phyloP scores from a whole-genome alignment of 2,113 vertebrate genomes.

The Scatophagus argus region DNA sequence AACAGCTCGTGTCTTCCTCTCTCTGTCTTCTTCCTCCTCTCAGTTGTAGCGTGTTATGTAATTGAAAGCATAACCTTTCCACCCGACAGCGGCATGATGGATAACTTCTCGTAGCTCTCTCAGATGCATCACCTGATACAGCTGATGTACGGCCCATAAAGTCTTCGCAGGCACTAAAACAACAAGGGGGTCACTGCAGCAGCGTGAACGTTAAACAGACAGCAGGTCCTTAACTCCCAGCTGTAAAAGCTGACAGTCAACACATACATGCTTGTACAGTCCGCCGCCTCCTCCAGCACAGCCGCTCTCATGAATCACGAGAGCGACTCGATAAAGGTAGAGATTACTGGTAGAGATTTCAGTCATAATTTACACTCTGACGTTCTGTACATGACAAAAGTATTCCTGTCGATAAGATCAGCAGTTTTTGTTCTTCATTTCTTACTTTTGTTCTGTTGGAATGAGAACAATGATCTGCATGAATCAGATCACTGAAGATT shows the following conservation, averaged over 20 bases:
- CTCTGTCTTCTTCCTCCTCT: neutral
- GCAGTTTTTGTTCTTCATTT: too few relatives aligned
- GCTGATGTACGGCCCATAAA: slow-evolving; percentile 62
- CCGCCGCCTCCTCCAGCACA: neutral
- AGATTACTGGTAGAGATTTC: neutral
- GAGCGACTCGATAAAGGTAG: neutral
- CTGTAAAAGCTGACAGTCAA: slow-evolving; percentile 59
- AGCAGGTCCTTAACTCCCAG: slow-evolving; percentile 52
- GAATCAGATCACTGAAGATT: too few relatives aligned
- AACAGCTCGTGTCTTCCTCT: neutral
- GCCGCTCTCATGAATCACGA: slow-evolving; percentile 26
- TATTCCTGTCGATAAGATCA: too few relatives aligned
- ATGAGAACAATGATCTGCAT: too few relatives aligned
- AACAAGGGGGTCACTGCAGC: neutral
- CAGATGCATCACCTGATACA: slow-evolving; percentile 26
- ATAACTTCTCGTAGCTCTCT: slow-evolving; percentile 13
- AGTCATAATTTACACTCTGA: slow-evolving; percentile 23
- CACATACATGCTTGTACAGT: neutral
- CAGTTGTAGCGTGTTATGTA: neutral
- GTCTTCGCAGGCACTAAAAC: slow-evolving; percentile 38
- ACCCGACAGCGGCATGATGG: neutral
- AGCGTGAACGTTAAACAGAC: slow-evolving; percentile 40
- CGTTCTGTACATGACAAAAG: neutral
- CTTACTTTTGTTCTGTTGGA: too few relatives aligned
- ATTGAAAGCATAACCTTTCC: slow-evolving; percentile 1